These are phyloP conservation scores for Ia io DNA, from an alignment of 2,113 vertebrate species.

Conservation along the genomic window DNA sequence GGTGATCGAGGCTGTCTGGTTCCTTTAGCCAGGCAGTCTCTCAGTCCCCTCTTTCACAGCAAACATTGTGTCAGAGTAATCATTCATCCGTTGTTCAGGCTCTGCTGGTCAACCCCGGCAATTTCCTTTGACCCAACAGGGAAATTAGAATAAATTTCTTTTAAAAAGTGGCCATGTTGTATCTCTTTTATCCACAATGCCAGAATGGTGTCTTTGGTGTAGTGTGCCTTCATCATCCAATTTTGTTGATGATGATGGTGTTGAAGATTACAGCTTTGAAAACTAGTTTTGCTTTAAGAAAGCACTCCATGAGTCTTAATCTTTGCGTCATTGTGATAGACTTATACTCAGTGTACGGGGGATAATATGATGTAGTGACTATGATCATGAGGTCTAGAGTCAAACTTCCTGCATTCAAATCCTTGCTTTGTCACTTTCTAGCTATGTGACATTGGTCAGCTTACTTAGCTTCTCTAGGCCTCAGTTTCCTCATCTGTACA, in stretches of 20 bases:
- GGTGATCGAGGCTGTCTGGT: too few species aligned
- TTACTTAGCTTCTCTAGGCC: neutral
- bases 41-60: too few species aligned
- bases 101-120: neutral
- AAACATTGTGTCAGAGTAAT: too few species aligned
- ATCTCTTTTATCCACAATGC: neutral
- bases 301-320: neutral
- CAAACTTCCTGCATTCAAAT: neutral
- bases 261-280: neutral
- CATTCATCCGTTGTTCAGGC: too few species aligned
- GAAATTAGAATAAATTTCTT: slow-evolving; percentile 34
- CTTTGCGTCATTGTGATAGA: neutral
- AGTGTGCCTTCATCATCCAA: neutral
- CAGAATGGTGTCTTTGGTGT: neutral
- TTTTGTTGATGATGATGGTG: neutral
- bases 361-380: neutral
- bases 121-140: neutral
- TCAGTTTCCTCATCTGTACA: slow-evolving; percentile 7
- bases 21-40: too few species aligned
- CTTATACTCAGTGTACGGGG: neutral
- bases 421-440: neutral
- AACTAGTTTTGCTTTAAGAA: neutral
- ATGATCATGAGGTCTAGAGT: neutral
- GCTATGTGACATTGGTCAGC: neutral
- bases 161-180: neutral